These are phyloP conservation scores for Callyntrura guangdongensis DNA, from an alignment of 2,888 invertebrate species.

Conservation along the genomic window DNA sequence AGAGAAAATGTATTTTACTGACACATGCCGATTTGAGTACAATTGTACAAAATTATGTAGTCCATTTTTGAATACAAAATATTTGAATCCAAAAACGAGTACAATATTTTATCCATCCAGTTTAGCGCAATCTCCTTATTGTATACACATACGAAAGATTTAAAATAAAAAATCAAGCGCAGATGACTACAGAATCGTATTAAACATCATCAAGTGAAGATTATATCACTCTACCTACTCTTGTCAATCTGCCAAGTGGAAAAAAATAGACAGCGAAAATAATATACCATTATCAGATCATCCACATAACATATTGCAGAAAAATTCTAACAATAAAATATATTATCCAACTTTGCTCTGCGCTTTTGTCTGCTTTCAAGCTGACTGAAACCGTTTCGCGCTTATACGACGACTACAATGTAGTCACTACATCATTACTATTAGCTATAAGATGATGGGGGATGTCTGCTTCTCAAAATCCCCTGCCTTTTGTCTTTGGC, in stretches of 20 bases:
- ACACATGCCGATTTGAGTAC: no score
- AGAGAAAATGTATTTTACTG: no score
- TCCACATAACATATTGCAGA: not conserved
- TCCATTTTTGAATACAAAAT: no score
- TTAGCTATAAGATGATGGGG: not conserved
- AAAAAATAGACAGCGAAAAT: not conserved
- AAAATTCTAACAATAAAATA: not conserved
- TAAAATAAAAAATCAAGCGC: no score
- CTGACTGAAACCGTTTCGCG: not conserved
- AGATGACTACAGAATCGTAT: no score
- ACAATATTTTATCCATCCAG: no score
- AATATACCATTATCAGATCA: conserved; percentile 12
- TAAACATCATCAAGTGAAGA: not conserved
- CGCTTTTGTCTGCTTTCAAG: not conserved
- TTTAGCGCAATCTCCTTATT: no score
- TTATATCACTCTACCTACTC: conserved; percentile 31
- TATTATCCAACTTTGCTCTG: not conserved
- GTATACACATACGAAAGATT: no score
- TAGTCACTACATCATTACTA: no score
- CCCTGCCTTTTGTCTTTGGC: not conserved
- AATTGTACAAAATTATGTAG: no score
- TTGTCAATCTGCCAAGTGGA: conserved; percentile 56
- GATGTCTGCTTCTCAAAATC: not conserved
- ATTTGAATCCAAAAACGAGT: no score
- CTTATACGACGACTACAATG: not conserved